Percentiles rank a stretch among this genome's conserved stretches.
Evolutionary conservation across 2,113 vertebrate species (phyloP).

Genomic region (Tragelaphus imberbis): DNA sequence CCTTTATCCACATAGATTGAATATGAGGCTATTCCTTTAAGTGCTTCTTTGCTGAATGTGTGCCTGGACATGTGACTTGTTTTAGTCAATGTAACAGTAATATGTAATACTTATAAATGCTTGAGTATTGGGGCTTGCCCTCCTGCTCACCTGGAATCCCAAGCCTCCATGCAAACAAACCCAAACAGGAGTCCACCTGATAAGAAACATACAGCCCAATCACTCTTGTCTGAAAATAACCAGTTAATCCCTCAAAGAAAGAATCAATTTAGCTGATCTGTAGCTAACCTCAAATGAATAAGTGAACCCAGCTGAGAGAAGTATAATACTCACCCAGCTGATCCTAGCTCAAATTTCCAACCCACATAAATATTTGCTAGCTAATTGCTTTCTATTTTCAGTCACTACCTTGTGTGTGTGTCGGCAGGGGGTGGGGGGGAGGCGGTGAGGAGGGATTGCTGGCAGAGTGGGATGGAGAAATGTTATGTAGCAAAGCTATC

Average conservation of each 20-base stretch:
- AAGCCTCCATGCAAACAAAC: background rate
- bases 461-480: background rate
- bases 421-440: too few species aligned
- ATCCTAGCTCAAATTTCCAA: background rate
- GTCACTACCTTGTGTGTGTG: background rate
- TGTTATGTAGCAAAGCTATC: background rate
- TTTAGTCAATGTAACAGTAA: background rate
- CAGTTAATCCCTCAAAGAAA: background rate
- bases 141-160: background rate
- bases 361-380: background rate
- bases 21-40: background rate
- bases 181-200: background rate
- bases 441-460: background rate
- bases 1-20: background rate
- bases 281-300: background rate
- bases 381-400: background rate
- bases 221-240: background rate
- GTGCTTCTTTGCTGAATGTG: background rate
- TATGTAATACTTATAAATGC: background rate
- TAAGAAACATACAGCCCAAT: background rate
- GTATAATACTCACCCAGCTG: background rate
- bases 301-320: background rate
- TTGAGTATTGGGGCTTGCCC: background rate
- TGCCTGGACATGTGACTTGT: background rate
- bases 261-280: background rate